Percentiles rank a stretch among this genome's conserved stretches.
These are phyloP conservation scores for Rhipidura dahli DNA, from an alignment of 2,113 vertebrate genomes.

Conservation along the genomic window DNA sequence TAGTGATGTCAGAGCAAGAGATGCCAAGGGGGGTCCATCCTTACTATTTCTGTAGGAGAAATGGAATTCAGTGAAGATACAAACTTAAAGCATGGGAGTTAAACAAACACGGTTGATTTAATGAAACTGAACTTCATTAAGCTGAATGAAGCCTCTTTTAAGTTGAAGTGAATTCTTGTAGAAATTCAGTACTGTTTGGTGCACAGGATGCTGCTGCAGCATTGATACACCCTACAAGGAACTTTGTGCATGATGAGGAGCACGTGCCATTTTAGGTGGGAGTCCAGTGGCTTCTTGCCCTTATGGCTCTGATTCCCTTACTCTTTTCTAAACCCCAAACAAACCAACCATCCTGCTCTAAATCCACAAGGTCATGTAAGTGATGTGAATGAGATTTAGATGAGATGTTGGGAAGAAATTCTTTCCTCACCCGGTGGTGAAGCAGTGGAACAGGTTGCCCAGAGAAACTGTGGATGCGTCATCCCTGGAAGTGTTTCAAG, in stretches of 20 bases:
- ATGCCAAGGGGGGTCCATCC: neutral
- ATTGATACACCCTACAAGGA: neutral
- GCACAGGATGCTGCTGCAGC: neutral
- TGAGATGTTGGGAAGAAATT: neutral
- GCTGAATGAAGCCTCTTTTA: neutral
- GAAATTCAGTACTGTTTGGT: neutral
- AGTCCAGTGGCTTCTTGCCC: neutral
- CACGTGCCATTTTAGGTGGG: neutral
- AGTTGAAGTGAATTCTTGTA: neutral
- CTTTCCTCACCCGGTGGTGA: neutral
- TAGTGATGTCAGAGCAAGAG: neutral
- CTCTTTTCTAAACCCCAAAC: neutral
- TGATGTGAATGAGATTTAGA: neutral
- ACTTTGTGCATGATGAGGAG: neutral
- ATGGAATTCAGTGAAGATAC: neutral
- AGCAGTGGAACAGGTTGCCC: neutral
- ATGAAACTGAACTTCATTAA: neutral
- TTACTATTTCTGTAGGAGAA: neutral
- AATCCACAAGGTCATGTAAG: neutral
- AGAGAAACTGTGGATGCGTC: neutral
- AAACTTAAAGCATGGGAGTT: neutral
- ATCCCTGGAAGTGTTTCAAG: neutral
- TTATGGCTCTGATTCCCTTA: neutral
- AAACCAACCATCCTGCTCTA: neutral
- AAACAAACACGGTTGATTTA: neutral